Evolutionary conservation across 1,140 invertebrate genomes (phyloP).

Genomic region (Drosophila bipectinata): DNA sequence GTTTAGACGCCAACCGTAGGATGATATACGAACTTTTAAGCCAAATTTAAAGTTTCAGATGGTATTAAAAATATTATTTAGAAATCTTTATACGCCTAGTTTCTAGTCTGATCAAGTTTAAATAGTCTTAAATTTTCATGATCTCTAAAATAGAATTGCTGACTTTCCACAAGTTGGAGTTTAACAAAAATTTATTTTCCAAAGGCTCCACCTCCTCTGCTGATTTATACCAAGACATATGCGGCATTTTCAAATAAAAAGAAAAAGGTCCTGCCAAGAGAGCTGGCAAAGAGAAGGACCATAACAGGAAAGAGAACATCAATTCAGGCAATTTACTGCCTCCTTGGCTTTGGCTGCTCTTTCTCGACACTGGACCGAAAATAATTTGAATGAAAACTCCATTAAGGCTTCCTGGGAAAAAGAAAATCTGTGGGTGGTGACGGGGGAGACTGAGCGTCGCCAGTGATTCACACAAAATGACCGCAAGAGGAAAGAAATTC

Average conservation of each 20-base stretch:
- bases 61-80: background rate
- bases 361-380: constrained; percentile 47
- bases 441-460: constrained; percentile 56
- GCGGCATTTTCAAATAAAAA: constrained; percentile 19
- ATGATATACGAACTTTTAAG: too few relatives aligned
- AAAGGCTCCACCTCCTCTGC: constrained; percentile 27
- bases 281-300: constrained; percentile 35
- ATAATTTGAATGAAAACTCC: constrained; percentile 84
- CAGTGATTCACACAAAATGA: constrained; percentile 61
- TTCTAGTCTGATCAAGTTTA: too few relatives aligned
- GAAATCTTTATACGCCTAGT: background rate
- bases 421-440: background rate
- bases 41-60: background rate
- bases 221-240: constrained; percentile 68
- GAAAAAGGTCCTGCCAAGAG: constrained; percentile 3
- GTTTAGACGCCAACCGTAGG: background rate
- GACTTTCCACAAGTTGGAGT: background rate
- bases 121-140: background rate
- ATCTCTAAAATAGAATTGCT: background rate
- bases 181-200: constrained; percentile 11
- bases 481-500: constrained; percentile 33
- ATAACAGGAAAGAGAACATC: constrained; percentile 72
- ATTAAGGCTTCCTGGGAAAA: constrained; percentile 74
- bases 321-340: constrained; percentile 68
- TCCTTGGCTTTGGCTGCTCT: constrained; percentile 40